A percentile compares a stretch with the other conserved stretches of the same genome.
phyloP scores from a whole-genome alignment of 2,113 vertebrate genomes.

The Chroicocephalus ridibundus region DNA sequence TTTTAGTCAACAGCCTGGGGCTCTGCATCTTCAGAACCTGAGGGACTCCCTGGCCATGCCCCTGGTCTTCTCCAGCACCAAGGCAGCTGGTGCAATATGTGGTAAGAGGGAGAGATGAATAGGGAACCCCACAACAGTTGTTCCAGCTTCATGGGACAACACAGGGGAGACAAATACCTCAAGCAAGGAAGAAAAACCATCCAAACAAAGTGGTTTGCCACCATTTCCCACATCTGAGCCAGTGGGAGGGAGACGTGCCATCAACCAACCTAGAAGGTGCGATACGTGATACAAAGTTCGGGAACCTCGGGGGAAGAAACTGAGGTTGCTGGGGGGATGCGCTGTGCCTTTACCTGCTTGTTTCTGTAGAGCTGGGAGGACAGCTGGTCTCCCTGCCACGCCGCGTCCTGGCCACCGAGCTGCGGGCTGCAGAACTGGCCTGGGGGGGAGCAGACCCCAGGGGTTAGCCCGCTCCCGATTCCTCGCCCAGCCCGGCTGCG shows the following conservation, averaged over 20 bases:
- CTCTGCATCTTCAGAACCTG: neutral
- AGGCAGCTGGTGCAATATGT: neutral
- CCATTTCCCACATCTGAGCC: fast-evolving
- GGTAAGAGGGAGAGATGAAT: neutral
- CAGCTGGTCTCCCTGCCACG: constrained; percentile 77
- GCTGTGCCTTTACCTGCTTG: constrained; percentile 80
- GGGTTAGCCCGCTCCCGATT: neutral
- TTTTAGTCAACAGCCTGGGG: neutral
- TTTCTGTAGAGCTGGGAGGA: constrained; percentile 90
- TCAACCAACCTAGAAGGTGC: neutral
- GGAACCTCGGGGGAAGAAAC: neutral
- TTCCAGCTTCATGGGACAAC: neutral
- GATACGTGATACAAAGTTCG: neutral
- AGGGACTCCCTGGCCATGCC: neutral
- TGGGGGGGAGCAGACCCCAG: neutral
- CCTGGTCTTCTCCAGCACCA: neutral
- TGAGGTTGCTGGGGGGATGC: fast-evolving
- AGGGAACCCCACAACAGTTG: neutral
- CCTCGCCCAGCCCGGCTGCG: neutral
- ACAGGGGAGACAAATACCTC: neutral
- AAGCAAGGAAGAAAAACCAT: neutral
- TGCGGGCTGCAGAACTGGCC: constrained; percentile 23
- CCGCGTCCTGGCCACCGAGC: constrained; percentile 34
- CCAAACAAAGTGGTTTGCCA: neutral
- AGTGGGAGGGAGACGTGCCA: neutral